Evolutionary conservation across 2,888 invertebrate species (phyloP), one percentile per base, ranked within the genome.

Genomic region (Cyclophora albipunctata): DNA sequence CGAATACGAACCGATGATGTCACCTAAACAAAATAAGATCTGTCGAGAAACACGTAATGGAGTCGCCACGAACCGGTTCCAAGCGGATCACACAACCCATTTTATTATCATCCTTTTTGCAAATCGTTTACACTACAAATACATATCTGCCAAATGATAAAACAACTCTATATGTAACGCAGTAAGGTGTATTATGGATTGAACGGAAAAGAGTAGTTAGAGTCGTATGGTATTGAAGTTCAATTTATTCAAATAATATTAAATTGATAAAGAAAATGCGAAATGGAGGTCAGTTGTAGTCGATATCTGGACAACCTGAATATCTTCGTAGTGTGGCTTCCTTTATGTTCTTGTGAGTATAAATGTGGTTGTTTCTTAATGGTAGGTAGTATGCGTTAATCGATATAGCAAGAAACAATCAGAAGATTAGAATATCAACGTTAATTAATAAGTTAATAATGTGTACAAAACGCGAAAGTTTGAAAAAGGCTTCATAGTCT

Each of bases 21-120:
- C 37, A 37, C 37, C 20, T 2, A 20, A 20, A 20, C 20, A 20
- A 20, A 20, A 20, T 46, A 47, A 4, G 20, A 20, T 20, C 20
- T 20, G 20, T 20, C 20, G 20, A 20, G 20, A 1, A 20, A 60
- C 68, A 62, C 55, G 54, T 63, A 37, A 37, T 37, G 37, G 37
- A 37, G 37, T 5, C 37, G 37, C 4, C 37, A 5, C 37, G 46
- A 77, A 67, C 84, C 70, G 59, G 83, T 71, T 64, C 47, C 46
- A 75, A 63, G 81, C 60, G 65, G 78, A 68, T 71, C 50, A 46
- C 65, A 58, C 78, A 82, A 83, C 84, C 84, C 73, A 83, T 69
- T 74, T 83, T 71, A 71, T 69, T 82, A 84, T 83, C 81, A 71
- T 76, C 74, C 72, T 81, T 82, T 81, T 81, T 76, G 83, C 81